Evolutionary conservation across 2,797 vertebrate species (phyloP).

Genomic region (Mormyrus proboscirostris): DNA sequence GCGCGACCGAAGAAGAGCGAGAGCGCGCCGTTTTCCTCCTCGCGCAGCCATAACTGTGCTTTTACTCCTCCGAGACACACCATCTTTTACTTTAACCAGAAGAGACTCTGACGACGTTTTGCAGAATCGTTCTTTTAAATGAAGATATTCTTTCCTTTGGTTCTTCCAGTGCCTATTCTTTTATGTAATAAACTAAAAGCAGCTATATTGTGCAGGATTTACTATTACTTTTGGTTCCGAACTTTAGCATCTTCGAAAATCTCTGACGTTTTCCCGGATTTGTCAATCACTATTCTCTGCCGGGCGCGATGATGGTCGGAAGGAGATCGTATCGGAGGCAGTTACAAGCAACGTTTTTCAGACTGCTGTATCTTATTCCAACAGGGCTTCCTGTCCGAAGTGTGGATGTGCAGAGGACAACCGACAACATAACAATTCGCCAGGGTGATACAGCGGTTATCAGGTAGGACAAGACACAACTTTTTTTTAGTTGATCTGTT

Average conservation of each 20-base stretch:
- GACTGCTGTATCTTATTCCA: constrained; percentile 97
- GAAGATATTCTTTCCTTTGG: constrained; percentile 16
- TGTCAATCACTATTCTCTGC: constrained; percentile 27
- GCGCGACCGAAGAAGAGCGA: constrained; percentile 33
- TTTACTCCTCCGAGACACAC: constrained; percentile 17
- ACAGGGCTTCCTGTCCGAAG: constrained; percentile 98
- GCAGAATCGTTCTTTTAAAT: constrained; percentile 26
- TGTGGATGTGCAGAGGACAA: constrained; percentile 95
- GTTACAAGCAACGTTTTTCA: constrained; percentile 89
- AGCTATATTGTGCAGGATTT: constrained; percentile 19
- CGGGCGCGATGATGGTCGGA: constrained; percentile 68
- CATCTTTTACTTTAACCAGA: constrained; percentile 15
- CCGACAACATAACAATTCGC: constrained; percentile 99
- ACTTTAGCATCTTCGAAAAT: constrained; percentile 34
- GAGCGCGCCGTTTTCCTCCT: constrained; percentile 46
- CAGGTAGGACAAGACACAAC: constrained; percentile 71
- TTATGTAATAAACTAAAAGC: neutral
- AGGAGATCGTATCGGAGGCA: constrained; percentile 85
- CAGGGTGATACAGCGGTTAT: constrained; percentile 97
- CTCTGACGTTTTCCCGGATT: constrained; percentile 49
- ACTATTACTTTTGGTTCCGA: constrained; percentile 36
- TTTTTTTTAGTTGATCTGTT: constrained; percentile 1
- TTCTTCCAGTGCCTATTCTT: constrained; percentile 15
- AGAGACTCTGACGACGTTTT: constrained; percentile 22
- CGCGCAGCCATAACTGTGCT: constrained; percentile 44